phyloP scores from a whole-genome alignment of 2,797 vertebrate species.

The Holocentrus rufus region DNA sequence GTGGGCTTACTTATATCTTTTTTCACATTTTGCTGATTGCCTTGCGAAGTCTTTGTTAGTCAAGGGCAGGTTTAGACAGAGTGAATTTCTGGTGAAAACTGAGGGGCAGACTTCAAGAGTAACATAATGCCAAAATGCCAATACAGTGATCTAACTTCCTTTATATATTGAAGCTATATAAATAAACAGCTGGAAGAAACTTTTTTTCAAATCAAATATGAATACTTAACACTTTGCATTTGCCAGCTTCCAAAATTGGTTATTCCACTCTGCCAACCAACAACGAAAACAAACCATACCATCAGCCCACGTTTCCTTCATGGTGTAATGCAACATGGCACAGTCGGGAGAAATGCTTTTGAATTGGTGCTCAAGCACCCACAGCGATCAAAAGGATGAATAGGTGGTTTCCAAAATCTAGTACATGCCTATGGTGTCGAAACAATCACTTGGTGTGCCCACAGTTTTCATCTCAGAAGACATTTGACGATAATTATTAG shows the following conservation, averaged over 20 bases:
- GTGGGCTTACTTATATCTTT: slow-evolving; percentile 59
- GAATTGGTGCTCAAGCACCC: slow-evolving; percentile 48
- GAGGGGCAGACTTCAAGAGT: slow-evolving; percentile 36
- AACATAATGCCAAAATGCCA: slow-evolving; percentile 1
- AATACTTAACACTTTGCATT: slow-evolving; percentile 19
- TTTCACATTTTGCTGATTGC: slow-evolving; percentile 59
- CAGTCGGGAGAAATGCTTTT: slow-evolving; percentile 54
- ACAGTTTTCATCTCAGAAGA: slow-evolving; percentile 46
- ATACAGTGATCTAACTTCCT: slow-evolving; percentile 16
- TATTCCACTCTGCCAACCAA: slow-evolving; percentile 37
- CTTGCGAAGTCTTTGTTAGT: slow-evolving; percentile 8
- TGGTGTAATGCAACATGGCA: slow-evolving; percentile 65
- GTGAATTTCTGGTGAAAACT: slow-evolving; percentile 40
- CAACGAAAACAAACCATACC: slow-evolving; percentile 50
- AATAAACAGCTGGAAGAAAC: slow-evolving; percentile 21
- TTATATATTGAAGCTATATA: slow-evolving; percentile 34
- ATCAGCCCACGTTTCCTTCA: slow-evolving; percentile 59
- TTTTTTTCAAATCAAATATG: background rate
- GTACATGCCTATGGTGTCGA: slow-evolving; percentile 56
- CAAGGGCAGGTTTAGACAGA: background rate
- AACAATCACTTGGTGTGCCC: slow-evolving; percentile 59
- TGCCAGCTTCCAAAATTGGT: slow-evolving; percentile 38
- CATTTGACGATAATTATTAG: slow-evolving; percentile 58
- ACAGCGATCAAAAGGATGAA: slow-evolving; percentile 52
- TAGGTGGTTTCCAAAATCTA: slow-evolving; percentile 59